These are phyloP conservation scores for Platycheirus rosarum DNA, from an alignment of 2,888 invertebrate genomes.

Conservation along the genomic window DNA sequence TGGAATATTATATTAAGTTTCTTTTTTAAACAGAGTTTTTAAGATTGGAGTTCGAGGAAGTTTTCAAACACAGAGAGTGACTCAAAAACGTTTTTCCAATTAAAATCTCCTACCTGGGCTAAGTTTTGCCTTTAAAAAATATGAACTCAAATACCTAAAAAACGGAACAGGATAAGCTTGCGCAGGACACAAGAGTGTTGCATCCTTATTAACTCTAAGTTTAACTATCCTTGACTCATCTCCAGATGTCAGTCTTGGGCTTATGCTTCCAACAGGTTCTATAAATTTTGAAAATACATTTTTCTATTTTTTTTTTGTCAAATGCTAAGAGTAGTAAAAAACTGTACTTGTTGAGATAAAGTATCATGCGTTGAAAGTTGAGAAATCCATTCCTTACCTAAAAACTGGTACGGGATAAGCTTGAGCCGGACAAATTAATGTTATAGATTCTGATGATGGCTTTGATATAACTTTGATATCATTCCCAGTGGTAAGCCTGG, in stretches of 20 bases:
- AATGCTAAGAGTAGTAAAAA: too few species aligned
- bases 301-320: too few species aligned
- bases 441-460: slow-evolving; percentile 83
- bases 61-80: too few species aligned
- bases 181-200: slow-evolving; percentile 86
- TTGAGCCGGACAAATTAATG: slow-evolving; percentile 88
- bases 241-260: slow-evolving; percentile 84
- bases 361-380: too few species aligned
- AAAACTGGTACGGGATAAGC: slow-evolving; percentile 88
- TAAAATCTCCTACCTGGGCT: too few species aligned
- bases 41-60: too few species aligned
- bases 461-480: slow-evolving; percentile 81
- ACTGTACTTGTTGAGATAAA: slow-evolving; percentile 66
- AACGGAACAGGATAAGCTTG: slow-evolving; percentile 86
- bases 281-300: too few species aligned
- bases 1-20: too few species aligned
- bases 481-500: slow-evolving; percentile 84
- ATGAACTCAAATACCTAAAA: slow-evolving; percentile 83
- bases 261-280: slow-evolving; percentile 85
- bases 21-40: too few species aligned
- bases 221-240: slow-evolving; percentile 78
- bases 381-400: slow-evolving; percentile 85
- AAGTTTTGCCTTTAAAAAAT: too few species aligned
- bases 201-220: slow-evolving; percentile 81
- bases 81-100: too few species aligned